Evolutionary conservation across 2,797 vertebrate genomes (phyloP).

Genomic region (Simalia tracyae): DNA sequence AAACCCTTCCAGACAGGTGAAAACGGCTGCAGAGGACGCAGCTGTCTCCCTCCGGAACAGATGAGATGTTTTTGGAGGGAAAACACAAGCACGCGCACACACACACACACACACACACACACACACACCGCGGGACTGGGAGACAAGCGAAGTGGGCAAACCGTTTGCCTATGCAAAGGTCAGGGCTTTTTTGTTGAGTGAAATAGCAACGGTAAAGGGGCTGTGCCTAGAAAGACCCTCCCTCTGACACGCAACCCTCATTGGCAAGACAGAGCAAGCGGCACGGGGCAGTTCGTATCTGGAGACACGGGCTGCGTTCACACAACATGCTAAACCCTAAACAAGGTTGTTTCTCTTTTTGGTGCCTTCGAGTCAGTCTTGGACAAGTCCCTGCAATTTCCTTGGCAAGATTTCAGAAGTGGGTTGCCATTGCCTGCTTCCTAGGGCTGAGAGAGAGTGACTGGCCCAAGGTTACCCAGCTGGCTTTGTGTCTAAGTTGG

Average conservation of each 20-base stretch:
- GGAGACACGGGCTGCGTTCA: background rate
- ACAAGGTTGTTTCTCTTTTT: background rate
- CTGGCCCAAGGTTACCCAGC: background rate
- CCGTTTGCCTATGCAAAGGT: background rate
- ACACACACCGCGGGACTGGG: slow-evolving; percentile 62
- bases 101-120: slow-evolving; percentile 40
- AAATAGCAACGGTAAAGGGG: background rate
- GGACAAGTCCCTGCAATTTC: background rate
- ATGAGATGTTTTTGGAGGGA: slow-evolving; percentile 70
- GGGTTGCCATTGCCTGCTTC: background rate
- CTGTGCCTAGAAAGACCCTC: background rate
- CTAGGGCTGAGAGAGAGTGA: background rate
- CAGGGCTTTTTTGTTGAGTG: background rate
- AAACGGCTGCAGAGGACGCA: slow-evolving; percentile 74
- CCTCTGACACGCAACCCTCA: background rate
- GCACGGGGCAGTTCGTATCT: background rate
- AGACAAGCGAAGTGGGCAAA: slow-evolving; percentile 62
- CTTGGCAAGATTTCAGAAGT: background rate
- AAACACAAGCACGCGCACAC: slow-evolving; percentile 27
- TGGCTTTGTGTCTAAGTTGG: background rate
- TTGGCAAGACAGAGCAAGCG: background rate
- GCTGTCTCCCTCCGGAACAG: slow-evolving; percentile 75
- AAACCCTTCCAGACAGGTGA: slow-evolving; percentile 76
- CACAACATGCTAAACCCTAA: background rate
- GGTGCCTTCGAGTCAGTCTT: background rate